Evolutionary conservation across 1,140 invertebrate species (phyloP).

Genomic region (Drosophila teissieri): DNA sequence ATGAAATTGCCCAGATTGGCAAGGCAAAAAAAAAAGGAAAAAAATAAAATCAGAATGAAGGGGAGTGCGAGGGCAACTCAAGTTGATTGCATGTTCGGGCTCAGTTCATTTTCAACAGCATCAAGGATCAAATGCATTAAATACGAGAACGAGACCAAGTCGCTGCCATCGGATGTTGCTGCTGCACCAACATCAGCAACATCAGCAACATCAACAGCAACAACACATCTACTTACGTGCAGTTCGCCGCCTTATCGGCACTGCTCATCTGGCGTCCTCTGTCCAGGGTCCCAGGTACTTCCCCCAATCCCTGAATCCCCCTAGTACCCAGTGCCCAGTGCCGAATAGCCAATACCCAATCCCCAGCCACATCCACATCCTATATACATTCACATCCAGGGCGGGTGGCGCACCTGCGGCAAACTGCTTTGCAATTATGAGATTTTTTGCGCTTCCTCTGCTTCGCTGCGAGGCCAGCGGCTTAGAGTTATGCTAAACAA

Average conservation of each 20-base stretch:
- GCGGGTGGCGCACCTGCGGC: conserved; percentile 81
- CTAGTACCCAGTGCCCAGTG: not conserved
- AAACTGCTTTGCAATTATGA: conserved; percentile 83
- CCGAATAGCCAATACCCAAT: not conserved
- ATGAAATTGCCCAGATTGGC: conserved; percentile 75
- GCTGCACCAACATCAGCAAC: not conserved
- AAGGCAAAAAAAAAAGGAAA: not conserved
- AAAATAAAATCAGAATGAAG: not conserved
- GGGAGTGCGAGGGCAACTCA: conserved; percentile 20
- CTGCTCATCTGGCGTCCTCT: conserved; percentile 68
- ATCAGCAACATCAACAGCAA: conserved; percentile 21
- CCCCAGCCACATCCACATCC: conserved; percentile 4
- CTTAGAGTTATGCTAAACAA: conserved; percentile 78
- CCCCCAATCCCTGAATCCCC: conserved; percentile 10
- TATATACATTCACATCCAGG: conserved; percentile 62
- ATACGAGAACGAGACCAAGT: conserved; percentile 66
- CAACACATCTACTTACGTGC: conserved; percentile 55
- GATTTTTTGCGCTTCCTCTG: conserved; percentile 66
- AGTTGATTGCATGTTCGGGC: conserved; percentile 80
- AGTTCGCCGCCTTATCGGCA: conserved; percentile 71
- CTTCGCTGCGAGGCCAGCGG: conserved; percentile 30
- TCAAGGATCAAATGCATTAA: conserved; percentile 83
- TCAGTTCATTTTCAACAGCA: conserved; percentile 83
- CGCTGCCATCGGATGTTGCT: conserved; percentile 68
- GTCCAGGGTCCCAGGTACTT: conserved; percentile 39